phyloP scores from a whole-genome alignment of 2,888 invertebrate species.

The Tachina grossa region DNA sequence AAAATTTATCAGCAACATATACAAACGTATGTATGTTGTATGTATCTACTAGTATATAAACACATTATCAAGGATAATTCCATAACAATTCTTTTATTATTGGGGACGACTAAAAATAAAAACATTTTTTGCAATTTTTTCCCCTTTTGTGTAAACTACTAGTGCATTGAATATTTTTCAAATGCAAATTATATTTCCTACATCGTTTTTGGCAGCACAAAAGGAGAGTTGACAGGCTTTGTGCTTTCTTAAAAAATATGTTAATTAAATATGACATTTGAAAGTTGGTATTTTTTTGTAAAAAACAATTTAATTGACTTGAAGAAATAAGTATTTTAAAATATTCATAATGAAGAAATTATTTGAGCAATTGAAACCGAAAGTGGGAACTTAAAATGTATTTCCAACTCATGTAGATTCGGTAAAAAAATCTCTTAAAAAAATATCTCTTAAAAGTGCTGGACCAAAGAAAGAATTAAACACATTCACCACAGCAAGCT shows the following conservation, averaged over 20 bases:
- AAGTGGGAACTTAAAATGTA: background rate
- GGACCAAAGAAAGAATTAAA: too few relatives aligned
- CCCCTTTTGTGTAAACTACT: background rate
- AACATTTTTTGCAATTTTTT: background rate
- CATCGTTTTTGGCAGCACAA: slow-evolving; percentile 3
- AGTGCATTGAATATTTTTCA: slow-evolving; percentile 27
- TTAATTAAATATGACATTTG: slow-evolving; percentile 52
- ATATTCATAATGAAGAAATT: background rate
- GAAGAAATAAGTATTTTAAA: background rate
- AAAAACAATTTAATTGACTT: slow-evolving; percentile 28
- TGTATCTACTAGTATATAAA: too few relatives aligned
- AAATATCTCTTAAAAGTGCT: too few relatives aligned
- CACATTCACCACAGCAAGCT: too few relatives aligned
- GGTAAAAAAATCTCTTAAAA: too few relatives aligned
- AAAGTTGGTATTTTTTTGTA: background rate
- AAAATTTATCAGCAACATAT: slow-evolving; percentile 10
- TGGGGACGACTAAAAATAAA: slow-evolving; percentile 1
- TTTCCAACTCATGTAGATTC: too few relatives aligned
- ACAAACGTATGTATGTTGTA: background rate
- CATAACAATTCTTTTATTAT: background rate
- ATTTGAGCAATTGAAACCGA: background rate
- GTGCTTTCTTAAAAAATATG: slow-evolving; percentile 7
- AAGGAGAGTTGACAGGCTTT: background rate
- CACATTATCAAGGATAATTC: background rate
- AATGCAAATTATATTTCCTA: slow-evolving; percentile 48